A percentile compares a stretch with the other conserved stretches of the same genome.
Conservation (phyloP, 2,888 invertebrate species). For the Chorisops tibialis region DNA sequence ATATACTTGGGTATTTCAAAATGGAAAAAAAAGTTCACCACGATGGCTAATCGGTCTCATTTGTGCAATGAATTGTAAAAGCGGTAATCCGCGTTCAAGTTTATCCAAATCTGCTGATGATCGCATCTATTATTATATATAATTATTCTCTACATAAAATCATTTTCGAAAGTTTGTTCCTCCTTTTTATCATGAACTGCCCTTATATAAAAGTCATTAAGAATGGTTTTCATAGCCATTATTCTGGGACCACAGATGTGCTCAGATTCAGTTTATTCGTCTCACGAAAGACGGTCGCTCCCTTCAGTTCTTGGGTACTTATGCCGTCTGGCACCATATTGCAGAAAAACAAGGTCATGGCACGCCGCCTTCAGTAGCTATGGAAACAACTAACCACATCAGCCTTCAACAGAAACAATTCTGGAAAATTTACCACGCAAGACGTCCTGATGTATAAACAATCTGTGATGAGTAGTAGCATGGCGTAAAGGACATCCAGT, state of each 20-base stretch:
- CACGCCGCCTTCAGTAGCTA: no score
- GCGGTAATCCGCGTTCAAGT: background rate
- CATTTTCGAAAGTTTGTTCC: constrained; percentile 26
- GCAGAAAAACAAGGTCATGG: constrained; percentile 22
- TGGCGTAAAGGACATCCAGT: no score
- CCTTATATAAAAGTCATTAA: constrained; percentile 44
- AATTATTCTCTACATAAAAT: constrained; percentile 33
- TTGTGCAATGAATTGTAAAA: background rate
- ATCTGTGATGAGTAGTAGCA: no score
- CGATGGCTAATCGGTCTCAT: no score
- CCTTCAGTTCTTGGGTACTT: background rate
- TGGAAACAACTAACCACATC: no score
- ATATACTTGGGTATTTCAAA: no score
- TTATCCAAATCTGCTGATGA: constrained; percentile 24
- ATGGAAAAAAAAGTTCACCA: no score
- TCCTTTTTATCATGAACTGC: constrained; percentile 34
- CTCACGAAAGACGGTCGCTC: no score
- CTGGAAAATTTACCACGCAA: no score
- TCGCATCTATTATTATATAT: constrained; percentile 27
- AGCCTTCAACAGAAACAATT: no score
- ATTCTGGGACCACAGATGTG: constrained; percentile 49
- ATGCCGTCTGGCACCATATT: constrained; percentile 21
- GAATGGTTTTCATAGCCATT: constrained; percentile 52
- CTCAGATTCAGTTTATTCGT: constrained; percentile 1
- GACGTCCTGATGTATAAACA: no score